Evolutionary conservation across 2,797 vertebrate species (phyloP), one percentile per base, ranked within the genome.

Genomic region (Eulemur mongoz): DNA sequence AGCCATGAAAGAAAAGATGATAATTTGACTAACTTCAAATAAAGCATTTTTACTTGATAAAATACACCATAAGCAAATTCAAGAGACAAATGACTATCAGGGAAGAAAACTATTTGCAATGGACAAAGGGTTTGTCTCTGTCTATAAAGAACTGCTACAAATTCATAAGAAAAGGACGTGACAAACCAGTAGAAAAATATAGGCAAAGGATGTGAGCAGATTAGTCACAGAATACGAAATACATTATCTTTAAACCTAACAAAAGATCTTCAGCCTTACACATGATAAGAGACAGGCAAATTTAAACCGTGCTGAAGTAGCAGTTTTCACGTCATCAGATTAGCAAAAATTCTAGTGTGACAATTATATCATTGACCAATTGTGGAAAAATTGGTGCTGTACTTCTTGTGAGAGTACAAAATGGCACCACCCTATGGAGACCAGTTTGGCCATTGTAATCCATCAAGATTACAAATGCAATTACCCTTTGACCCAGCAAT

Each of bases 401-500:
- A 8, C 23, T 95, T 91, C 45, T 50, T 40, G 30, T 35, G 57
- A 86, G 76, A 73, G 38, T 59, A 57, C 69, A 79, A 14, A 94
- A 25, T 35, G 67, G 13, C 78, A 50, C 45, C 43, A 9, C 69
- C 30, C 63, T 35, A 10, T 40, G 48, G 75, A 82, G 78, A 13
- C 25, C 45, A 23, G 3, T 61, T 82, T 32, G 54, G 75, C 75
- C 86, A 25, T 57, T 79, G 23, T 79, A 52, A 9, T 80, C 59
- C 70, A 4, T 76, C 57, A 35, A 30, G 83, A 84, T 90, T 52
- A 84, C 43, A 78, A 35, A 88, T 81, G 57, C 38, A 96, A 2
- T 96, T 91, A 67, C 75, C 54, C 70, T 93, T 79, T 86, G 85
- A 91, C 88, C 76, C 32, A 48, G 78, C 20, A 63, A 27, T 78